Evolutionary conservation across 2,113 vertebrate species (phyloP).

Genomic region (Scophthalmus maximus): DNA sequence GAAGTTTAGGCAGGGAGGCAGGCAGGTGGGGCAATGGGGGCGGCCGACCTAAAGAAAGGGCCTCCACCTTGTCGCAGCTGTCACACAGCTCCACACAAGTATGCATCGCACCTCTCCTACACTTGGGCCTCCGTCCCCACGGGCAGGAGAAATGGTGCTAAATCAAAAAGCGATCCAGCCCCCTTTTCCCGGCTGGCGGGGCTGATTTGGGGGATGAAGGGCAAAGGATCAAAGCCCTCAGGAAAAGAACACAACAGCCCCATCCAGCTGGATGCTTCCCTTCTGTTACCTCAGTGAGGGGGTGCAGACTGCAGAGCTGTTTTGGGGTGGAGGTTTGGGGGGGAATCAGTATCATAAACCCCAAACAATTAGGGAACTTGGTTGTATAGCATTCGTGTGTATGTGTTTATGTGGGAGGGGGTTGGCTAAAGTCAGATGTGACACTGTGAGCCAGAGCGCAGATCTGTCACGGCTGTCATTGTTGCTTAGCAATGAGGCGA

Average conservation of each 20-base stretch:
- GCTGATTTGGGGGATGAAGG: conserved; percentile 65
- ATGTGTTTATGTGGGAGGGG: conserved; percentile 56
- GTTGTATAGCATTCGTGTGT: conserved; percentile 40
- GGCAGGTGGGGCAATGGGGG: conserved; percentile 30
- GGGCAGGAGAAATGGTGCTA: conserved; percentile 52
- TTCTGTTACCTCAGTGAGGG: conserved; percentile 69
- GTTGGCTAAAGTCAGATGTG: conserved; percentile 73
- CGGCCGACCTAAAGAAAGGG: conserved; percentile 23
- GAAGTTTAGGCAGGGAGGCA: conserved; percentile 42
- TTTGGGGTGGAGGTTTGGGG: conserved; percentile 6
- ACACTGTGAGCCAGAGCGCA: conserved; percentile 64
- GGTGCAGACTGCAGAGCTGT: conserved; percentile 42
- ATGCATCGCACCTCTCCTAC: conserved; percentile 40
- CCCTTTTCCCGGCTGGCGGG: conserved; percentile 55
- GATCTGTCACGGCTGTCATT: conserved; percentile 75
- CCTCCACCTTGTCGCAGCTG: conserved; percentile 72
- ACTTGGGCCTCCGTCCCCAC: conserved; percentile 23
- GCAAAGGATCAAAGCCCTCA: conserved; percentile 74
- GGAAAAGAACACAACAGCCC: conserved; percentile 71
- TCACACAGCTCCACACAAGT: conserved; percentile 52
- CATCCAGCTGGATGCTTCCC: conserved; percentile 77
- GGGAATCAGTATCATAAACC: conserved; percentile 60
- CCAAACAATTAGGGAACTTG: conserved; percentile 51
- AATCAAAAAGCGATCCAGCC: conserved; percentile 67
- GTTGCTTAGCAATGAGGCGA: conserved; percentile 75